Base-by-base conservation (phyloP, 2,797 vertebrate genomes). In the Todus mexicanus region DNA sequence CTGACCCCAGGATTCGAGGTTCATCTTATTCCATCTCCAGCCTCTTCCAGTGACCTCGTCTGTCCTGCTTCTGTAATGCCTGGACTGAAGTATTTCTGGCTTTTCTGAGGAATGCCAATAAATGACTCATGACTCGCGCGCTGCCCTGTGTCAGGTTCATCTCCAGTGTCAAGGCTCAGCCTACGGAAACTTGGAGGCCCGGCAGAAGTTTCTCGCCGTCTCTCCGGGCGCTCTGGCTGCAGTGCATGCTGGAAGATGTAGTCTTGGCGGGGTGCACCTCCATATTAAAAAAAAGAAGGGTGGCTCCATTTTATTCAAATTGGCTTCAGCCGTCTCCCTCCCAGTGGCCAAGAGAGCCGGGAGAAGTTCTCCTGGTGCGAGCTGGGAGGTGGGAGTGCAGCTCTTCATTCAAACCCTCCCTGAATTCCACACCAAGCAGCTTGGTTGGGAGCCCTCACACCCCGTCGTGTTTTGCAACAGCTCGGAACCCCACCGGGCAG, bases 191-290 rank as follows among this genome's bases (percentile, higher is more conserved):
- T 74, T 48, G 66, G 86, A 86, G 88, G 78, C 76, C 77, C 5
- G 13, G 65, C 35, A 4, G 31, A 84, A 96, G 95, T 87, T 96
- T 54, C 40, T 60, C 1, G 1, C 11, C 3, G 5, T 10, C 71
- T 80, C 20, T 51, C 42, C 2, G 33, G 78, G 51, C 0, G 3
- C 27, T 94, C 68, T 4, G 31, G 65, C 23, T 70, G 93, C 76
- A 77, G 61, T 95, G 92, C 87, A 89, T 93, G 88, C 91, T 95
- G 92, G 92, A 94, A 90, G 79, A 80, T 97, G 88, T 96, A 92
- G 89, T 97, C 95, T 47, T 56, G 63, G 22, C 37, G 9, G 35
- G 48, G 37, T 65, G 50, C 71, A 90, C 86, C 91, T 96, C 91
- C 89, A 95, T 96, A 91, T 96, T 97, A 79, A 84, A 79, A 50